Evolutionary conservation across 2,888 invertebrate genomes (phyloP), one percentile per base, ranked within the genome.

Genomic region (Ceriagrion tenellum): DNA sequence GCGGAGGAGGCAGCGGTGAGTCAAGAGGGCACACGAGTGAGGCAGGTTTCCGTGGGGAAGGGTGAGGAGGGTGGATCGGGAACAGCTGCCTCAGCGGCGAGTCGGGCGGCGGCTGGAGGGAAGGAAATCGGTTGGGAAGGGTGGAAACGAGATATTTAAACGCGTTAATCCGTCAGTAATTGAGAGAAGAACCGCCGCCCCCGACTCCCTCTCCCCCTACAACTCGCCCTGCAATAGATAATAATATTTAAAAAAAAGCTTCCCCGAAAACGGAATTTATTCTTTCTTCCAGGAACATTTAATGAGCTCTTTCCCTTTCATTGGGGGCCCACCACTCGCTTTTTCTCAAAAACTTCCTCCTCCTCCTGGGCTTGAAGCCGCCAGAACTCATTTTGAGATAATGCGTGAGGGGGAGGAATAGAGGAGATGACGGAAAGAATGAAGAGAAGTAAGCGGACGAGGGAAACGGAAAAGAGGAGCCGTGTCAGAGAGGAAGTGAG

Each of bases 241-340:
- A 81, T 81, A 81, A 35, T 35, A n/a, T 69, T 59, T 30, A n/a
- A 91, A 91, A 91, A 93, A 93, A 47, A 12, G 1, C 35, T 2
- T 74, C 74, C n/a, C 26, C 47, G 69, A 47, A 93, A 74, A 55
- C 18, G 23, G 16, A 91, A 59, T 91, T 40, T 91, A 40, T 55
- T 47, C 90, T 90, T 93, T 47, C 74, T 69, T 69, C n/a, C 23
- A 63, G 93, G 40, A 74, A 74, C 93, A 74, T 47, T 93, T 69
- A 93, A 93, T 93, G 93, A 93, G 93, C 93, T 69, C 69, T 93
- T 93, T 69, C 47, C 93, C 69, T 93, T 93, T 69, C 93, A 93
- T 93, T 47, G 47, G 69, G n/a, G 30, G 35, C 35, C 59, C 35
- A 30, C 20, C 40, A 47, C 93, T 10, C 30, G 13, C 40, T 69